Conservation (phyloP, 2,797 vertebrate species). For the Amblyopsis hoosieri region DNA sequence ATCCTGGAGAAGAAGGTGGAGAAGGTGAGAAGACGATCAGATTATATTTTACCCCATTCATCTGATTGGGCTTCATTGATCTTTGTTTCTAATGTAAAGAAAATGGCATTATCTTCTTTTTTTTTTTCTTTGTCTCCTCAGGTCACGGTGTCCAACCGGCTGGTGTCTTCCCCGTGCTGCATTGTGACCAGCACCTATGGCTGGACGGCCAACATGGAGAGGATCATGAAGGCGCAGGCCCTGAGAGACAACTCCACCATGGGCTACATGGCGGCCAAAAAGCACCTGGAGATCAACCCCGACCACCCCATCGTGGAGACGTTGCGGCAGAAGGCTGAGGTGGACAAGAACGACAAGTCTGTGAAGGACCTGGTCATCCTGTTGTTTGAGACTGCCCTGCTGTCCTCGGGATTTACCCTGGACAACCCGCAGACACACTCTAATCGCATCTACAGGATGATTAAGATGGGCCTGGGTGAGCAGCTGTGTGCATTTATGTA, state of each 20-base stretch:
- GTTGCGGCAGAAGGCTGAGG: conserved; percentile 89
- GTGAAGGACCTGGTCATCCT: conserved; percentile 94
- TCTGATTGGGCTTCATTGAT: not conserved
- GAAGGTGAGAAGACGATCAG: conserved; percentile 77
- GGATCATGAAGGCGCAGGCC: conserved; percentile 95
- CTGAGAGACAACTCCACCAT: conserved; percentile 93
- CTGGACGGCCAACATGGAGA: conserved; percentile 95
- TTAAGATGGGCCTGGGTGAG: conserved; percentile 92
- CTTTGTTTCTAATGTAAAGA: not conserved
- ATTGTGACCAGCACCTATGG: conserved; percentile 95
- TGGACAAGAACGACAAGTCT: conserved; percentile 94
- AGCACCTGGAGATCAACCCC: conserved; percentile 91
- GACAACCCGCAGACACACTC: conserved; percentile 94
- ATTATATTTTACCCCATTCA: not conserved
- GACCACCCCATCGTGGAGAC: conserved; percentile 92
- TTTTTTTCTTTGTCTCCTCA: conserved; percentile 38
- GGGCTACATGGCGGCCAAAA: conserved; percentile 97
- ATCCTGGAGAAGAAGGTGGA: conserved; percentile 96
- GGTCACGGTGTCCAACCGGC: conserved; percentile 91
- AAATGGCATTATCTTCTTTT: not conserved
- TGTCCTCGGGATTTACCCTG: conserved; percentile 90
- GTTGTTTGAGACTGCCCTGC: conserved; percentile 88
- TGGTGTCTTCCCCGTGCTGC: conserved; percentile 92
- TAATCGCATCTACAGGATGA: conserved; percentile 95
- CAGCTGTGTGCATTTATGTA: not conserved